Evolutionary conservation across 2,888 invertebrate genomes (phyloP).

Genomic region (Pristionchus maxplancki): DNA sequence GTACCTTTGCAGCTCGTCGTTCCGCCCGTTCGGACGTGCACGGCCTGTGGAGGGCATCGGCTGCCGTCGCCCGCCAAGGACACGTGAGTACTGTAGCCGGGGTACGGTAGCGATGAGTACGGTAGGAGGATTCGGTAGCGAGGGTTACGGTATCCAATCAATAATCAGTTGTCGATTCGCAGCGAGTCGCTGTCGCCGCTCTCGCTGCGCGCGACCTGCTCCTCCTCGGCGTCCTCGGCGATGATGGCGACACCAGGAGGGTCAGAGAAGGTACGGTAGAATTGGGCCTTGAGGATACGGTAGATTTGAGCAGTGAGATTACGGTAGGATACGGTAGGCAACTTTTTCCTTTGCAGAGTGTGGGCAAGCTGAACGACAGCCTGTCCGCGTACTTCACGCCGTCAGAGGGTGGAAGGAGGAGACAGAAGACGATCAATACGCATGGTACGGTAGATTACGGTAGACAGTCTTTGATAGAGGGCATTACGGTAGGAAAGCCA

Average conservation of each 20-base stretch:
- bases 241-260: background rate
- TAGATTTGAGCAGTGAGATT: too few relatives aligned
- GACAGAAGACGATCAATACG: background rate
- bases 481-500: too few relatives aligned
- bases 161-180: background rate
- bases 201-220: background rate
- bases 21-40: background rate
- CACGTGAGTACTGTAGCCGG: background rate
- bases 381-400: constrained; percentile 37
- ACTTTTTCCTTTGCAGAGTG: background rate
- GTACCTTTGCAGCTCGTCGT: background rate
- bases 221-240: constrained; percentile 11
- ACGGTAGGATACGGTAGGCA: background rate
- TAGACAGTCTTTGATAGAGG: too few relatives aligned
- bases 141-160: too few relatives aligned
- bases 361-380: constrained; percentile 29
- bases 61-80: background rate
- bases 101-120: background rate
- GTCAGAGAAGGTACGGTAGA: constrained; percentile 22
- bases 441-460: constrained; percentile 42
- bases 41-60: background rate
- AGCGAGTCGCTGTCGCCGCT: background rate
- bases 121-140: background rate
- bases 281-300: background rate
- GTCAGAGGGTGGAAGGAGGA: background rate